Base-by-base conservation (phyloP, 2,888 invertebrate genomes). In the Creontiades dilutus region DNA sequence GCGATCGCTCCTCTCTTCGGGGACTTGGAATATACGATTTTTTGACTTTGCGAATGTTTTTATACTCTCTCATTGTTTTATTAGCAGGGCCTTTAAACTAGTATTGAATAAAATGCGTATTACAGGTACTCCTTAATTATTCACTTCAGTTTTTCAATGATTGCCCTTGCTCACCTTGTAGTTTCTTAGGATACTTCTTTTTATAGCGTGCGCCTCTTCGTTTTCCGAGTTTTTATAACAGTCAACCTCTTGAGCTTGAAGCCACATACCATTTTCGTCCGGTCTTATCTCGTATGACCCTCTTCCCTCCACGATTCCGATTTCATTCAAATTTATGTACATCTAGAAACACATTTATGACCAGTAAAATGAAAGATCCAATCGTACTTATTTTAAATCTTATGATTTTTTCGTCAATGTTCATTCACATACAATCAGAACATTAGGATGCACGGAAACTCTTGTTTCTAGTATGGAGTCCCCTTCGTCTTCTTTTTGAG, bases 121-220 rank as follows among this genome's bases (percentile, higher is more conserved):
- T n/a, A n/a, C n/a, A 37, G 2, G 7, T 37, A 37, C 37, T 7
- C 7, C 3, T 37, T 7, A 37, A 37, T 37, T 37, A 37, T 37
- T 37, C 37, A 37, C 37, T 4, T 7, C 7, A 7, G 37, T 37
- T 37, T n/a, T n/a, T 37, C 37, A 37, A 37, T 37, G 3, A 37
- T 37, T 37, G 2, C 52, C 3, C 11, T 52, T 52, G 1, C 16
- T 7, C 11, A 52, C 86, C 52, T 37, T 28, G n/a, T 86, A 86
- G 48, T 76, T 46, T 23, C 86, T 19, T 13, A 75, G 37, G 14
- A 86, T 75, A 3, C 9, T 86, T 23, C 86, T 61, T 23, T 86
- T 46, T 9, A 86, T 13, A 23, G 86, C 68, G 55, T 86, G 86
- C 2, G 86, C 86, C 23, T 86, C 86, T 75, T 86, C 86, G 11